These are phyloP conservation scores for Channa argus DNA, from an alignment of 2,113 vertebrate genomes.

Conservation along the genomic window DNA sequence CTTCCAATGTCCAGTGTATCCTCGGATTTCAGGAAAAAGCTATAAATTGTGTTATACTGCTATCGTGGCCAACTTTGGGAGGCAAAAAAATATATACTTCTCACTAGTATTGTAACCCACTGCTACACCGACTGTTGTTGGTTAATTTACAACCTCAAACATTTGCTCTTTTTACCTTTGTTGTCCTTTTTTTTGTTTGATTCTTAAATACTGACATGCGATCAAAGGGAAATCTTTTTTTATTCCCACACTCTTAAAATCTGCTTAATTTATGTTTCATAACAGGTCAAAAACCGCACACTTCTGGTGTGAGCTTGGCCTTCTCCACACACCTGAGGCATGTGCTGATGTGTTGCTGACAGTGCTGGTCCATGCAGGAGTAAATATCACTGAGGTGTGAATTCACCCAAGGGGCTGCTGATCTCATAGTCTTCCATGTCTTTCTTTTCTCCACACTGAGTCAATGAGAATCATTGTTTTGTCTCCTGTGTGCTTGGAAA, in stretches of 20 bases:
- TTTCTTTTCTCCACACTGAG: constrained; percentile 14
- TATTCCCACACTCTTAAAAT: not conserved
- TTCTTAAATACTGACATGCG: not conserved
- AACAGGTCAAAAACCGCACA: constrained; percentile 7
- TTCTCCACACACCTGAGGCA: constrained; percentile 27
- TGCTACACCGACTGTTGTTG: no score
- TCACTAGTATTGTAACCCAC: no score
- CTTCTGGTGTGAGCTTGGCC: constrained; percentile 1
- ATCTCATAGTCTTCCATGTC: constrained; percentile 37
- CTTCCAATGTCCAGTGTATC: no score
- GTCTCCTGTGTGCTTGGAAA: not conserved
- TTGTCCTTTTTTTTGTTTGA: not conserved
- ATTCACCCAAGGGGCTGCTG: constrained; percentile 46
- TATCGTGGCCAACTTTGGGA: no score
- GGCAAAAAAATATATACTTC: no score
- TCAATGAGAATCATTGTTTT: constrained; percentile 17
- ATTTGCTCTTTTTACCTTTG: not conserved
- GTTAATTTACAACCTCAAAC: no score
- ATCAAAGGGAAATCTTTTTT: constrained; percentile 3
- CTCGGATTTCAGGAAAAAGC: no score
- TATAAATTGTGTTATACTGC: no score
- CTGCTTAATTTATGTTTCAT: constrained; percentile 30
- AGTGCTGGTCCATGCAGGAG: constrained; percentile 26
- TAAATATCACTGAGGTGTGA: constrained; percentile 67
- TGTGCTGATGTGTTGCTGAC: constrained; percentile 65